Evolutionary conservation across 2,113 vertebrate genomes (phyloP), one percentile per base, ranked within the genome.

Genomic region (Oceanites oceanicus): DNA sequence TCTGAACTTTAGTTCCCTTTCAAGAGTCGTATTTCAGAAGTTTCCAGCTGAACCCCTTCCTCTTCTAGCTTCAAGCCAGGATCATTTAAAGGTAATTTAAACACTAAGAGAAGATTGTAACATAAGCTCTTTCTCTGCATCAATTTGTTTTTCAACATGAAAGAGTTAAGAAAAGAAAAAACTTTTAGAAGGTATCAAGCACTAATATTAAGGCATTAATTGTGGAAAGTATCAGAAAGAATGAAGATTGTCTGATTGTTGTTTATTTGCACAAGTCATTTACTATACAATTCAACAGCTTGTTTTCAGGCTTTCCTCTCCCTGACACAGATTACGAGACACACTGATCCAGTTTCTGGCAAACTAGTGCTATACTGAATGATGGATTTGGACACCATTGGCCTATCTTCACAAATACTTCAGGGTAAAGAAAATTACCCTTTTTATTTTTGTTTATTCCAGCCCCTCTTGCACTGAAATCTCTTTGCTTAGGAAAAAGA

Each of bases 21-120:
- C 34, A 88, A 80, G 92, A 36, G 50, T 92, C 27, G 0, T 86
- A 93, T 96, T 96, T 93, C 79, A 94, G 63, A 90, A 95, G 38
- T 84, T 66, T 1, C 0, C 4, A 3, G 70, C 27, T 62, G 26
- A 88, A 80, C 18, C 10, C 19, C 44, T 86, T 86, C 67, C 38
- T 74, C 38, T 52, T 55, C 34, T 56, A 77, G n/a, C 59, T 90
- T 77, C 38, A 86, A 83, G 58, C 17, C 32, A 44, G n/a, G 34
- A 83, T 61, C 15, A 29, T 44, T 90, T 86, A 71, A 86, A 96
- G 26, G 16, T 65, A 67, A 83, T 77, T 77, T 88, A 94, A 77
- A 81, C 36, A 56, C 34, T 71, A 22, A 36, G 29, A 74, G 42
- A 88, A 66, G 58, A 83, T 13, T 86, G 55, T 50, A 95, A 74